Conservation (phyloP, 2,113 vertebrate species). For the Sander vitreus region DNA sequence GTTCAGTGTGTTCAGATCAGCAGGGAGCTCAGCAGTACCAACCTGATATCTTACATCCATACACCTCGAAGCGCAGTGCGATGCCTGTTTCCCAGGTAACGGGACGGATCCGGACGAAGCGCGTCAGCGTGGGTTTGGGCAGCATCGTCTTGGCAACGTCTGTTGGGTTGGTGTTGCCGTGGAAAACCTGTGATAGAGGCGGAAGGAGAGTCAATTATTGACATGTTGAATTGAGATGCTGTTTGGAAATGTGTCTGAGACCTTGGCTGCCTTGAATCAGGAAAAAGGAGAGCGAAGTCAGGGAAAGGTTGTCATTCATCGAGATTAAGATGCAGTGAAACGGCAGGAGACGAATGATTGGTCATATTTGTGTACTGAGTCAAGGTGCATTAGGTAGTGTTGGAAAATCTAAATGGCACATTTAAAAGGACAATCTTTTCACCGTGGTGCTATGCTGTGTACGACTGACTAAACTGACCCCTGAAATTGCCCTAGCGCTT, state of each 20-base stretch:
- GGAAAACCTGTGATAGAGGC: constrained; percentile 87
- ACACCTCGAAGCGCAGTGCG: constrained; percentile 96
- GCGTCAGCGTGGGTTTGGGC: constrained; percentile 92
- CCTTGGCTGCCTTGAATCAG: constrained; percentile 34
- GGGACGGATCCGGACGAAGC: constrained; percentile 93
- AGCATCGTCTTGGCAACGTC: constrained; percentile 89
- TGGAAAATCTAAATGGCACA: background rate
- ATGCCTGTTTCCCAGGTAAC: constrained; percentile 94
- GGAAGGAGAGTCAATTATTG: constrained; percentile 60
- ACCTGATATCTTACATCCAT: constrained; percentile 99
- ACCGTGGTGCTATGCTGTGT: background rate
- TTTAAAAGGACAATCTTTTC: background rate
- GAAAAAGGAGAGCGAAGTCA: constrained; percentile 20
- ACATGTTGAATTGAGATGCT: constrained; percentile 33
- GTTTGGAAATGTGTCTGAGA: constrained; percentile 27
- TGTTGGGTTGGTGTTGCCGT: constrained; percentile 94
- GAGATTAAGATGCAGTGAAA: background rate
- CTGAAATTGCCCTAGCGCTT: constrained; percentile 15
- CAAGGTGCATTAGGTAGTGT: background rate
- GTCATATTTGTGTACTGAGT: background rate
- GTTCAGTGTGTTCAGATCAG: constrained; percentile 26
- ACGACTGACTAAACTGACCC: background rate
- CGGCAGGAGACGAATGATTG: background rate
- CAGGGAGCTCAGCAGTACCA: constrained; percentile 50
- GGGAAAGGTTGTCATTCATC: constrained; percentile 20